Evolutionary conservation across 2,113 vertebrate species (phyloP), one percentile per base, ranked within the genome.

Genomic region (Centropus unirufus): DNA sequence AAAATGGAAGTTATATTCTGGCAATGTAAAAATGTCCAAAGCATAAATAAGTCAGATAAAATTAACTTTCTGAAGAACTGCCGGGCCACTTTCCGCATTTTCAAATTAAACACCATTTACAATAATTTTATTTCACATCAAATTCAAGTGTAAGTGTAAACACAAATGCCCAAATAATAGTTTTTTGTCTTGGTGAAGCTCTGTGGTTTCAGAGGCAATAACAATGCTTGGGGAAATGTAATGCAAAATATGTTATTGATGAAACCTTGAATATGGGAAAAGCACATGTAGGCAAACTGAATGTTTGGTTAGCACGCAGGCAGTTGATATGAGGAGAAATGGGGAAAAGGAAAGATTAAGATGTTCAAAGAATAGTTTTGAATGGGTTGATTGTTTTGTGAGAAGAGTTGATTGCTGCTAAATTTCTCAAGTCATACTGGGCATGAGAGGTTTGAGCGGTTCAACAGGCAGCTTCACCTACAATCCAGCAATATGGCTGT

Each of bases 71-170:
- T 80, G 76, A 79, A 90, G 58, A 79, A 83, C 12, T 80, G 30
- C 78, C 77, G 7, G 79, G 63, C 92, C 3, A 24, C 82, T 96
- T 85, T 96, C 90, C 96, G 88, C 93, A 80, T 88, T 88, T 95
- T 96, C 58, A 86, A 88, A 67, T 93, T 93, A 93, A 95, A 80
- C 63, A 91, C 75, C 79, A 58, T 80, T 92, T 90, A 69, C 46
- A 68, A 3, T 88, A 34, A 73, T 74, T 88, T 69, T 88, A 74
- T 83, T 94, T 95, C 59, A 34, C 76, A 90, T 90, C 63, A 83
- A 57, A 74, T 70, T 93, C 58, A 90, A 69, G 78, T 86, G 3
- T 42, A 73, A 74, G 76, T 24, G 87, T 86, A 76, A 90, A 86
- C 73, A 58, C 58, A 90, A 88, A 91, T 85, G 49, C 46, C 63